Conservation (phyloP, 2,113 vertebrate species). For the Martes martes region DNA sequence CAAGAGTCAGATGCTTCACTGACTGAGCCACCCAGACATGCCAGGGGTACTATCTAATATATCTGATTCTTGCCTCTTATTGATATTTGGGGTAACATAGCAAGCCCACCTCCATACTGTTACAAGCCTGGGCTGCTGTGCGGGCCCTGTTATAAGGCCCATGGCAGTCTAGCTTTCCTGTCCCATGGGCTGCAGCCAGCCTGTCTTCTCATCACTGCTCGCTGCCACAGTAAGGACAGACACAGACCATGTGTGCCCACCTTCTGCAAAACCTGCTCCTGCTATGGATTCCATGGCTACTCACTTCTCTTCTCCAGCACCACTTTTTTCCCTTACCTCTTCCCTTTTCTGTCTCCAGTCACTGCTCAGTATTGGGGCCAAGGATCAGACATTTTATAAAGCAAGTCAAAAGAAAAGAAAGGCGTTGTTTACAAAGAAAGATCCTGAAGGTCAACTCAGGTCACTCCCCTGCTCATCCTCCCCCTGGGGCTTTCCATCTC, state of each 20-base stretch:
- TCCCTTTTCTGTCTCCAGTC: neutral
- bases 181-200: too few relatives aligned
- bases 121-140: too few relatives aligned
- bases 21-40: too few relatives aligned
- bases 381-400: neutral
- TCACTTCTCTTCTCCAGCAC: neutral
- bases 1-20: too few relatives aligned
- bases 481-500: neutral
- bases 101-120: too few relatives aligned
- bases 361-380: neutral
- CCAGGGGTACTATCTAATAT: neutral
- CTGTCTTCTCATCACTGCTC: too few relatives aligned
- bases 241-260: too few relatives aligned
- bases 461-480: neutral
- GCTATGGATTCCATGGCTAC: too few relatives aligned
- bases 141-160: too few relatives aligned
- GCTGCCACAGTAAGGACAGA: too few relatives aligned
- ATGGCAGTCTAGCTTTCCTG: too few relatives aligned
- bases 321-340: neutral
- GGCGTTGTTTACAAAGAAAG: neutral
- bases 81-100: neutral
- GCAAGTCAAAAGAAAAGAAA: neutral
- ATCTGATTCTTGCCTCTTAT: neutral
- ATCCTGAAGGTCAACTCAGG: neutral
- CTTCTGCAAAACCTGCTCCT: too few relatives aligned